Percentiles rank a stretch among this genome's conserved stretches.
phyloP scores from a whole-genome alignment of 2,797 vertebrate genomes.

The Hydrophis major region DNA sequence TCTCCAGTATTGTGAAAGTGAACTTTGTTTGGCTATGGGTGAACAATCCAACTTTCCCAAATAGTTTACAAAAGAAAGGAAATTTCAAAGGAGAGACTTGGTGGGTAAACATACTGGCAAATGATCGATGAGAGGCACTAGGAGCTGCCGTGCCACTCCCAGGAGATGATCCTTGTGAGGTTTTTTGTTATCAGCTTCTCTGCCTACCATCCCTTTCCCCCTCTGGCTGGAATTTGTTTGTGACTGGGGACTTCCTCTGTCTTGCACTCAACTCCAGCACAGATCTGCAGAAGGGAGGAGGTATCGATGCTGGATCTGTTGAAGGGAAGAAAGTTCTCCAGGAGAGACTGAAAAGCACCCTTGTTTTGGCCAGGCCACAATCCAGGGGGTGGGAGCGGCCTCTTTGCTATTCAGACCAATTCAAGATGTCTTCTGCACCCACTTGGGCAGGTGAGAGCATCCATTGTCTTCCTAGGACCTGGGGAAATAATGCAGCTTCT shows the following conservation, averaged over 20 bases:
- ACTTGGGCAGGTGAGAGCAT: background rate
- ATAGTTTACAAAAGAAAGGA: background rate
- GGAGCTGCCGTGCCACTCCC: background rate
- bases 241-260: background rate
- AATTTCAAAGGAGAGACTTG: background rate
- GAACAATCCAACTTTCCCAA: background rate
- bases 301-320: background rate
- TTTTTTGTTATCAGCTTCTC: background rate
- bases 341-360: background rate
- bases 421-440: background rate
- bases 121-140: background rate
- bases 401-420: background rate
- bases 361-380: background rate
- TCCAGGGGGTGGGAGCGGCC: background rate
- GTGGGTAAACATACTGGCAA: background rate
- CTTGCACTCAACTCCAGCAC: background rate
- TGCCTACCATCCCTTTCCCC: accelerated
- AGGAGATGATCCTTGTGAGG: background rate
- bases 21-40: background rate
- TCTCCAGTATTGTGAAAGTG: background rate
- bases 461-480: background rate
- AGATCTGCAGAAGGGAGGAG: background rate
- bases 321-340: background rate
- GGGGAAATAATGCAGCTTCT: background rate
- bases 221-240: background rate